Percentiles rank a stretch among this genome's conserved stretches.
phyloP scores from a whole-genome alignment of 2,113 vertebrate species.

The Anolis sagrei region DNA sequence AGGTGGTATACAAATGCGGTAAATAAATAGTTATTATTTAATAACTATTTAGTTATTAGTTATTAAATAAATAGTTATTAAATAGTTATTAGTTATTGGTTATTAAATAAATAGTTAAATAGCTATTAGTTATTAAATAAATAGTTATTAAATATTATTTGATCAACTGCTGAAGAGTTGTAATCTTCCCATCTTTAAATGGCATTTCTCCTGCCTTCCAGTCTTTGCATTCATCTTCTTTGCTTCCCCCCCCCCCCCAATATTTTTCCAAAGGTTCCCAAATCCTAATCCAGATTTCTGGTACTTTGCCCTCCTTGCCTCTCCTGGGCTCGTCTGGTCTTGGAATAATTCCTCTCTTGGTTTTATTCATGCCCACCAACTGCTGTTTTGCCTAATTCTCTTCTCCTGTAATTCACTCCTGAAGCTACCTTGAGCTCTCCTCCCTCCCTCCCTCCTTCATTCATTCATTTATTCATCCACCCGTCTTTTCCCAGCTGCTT shows the following conservation, averaged over 20 bases:
- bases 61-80: no score
- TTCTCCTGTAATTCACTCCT: not conserved
- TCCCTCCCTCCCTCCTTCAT: no score
- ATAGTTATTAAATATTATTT: no score
- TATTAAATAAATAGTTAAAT: no score
- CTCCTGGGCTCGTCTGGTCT: no score
- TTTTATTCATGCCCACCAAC: not conserved
- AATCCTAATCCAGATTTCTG: not conserved
- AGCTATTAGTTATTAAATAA: no score
- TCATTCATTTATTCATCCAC: not conserved
- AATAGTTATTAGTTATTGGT: no score
- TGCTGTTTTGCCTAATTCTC: not conserved
- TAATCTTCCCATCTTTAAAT: not conserved
- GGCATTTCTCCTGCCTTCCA: not conserved
- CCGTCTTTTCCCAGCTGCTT: slow-evolving; percentile 32
- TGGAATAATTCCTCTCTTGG: not conserved
- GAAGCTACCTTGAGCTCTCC: not conserved
- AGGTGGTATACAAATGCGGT: no score
- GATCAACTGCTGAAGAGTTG: no score
- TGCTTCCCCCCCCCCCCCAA: not conserved
- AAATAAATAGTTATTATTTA: no score
- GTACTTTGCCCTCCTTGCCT: not conserved
- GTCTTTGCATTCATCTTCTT: not conserved
- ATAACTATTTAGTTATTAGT: no score
- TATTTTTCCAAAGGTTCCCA: not conserved